Evolutionary conservation across 2,797 vertebrate species (phyloP), one percentile per base, ranked within the genome.

Genomic region (Cephalopachus bancanus): DNA sequence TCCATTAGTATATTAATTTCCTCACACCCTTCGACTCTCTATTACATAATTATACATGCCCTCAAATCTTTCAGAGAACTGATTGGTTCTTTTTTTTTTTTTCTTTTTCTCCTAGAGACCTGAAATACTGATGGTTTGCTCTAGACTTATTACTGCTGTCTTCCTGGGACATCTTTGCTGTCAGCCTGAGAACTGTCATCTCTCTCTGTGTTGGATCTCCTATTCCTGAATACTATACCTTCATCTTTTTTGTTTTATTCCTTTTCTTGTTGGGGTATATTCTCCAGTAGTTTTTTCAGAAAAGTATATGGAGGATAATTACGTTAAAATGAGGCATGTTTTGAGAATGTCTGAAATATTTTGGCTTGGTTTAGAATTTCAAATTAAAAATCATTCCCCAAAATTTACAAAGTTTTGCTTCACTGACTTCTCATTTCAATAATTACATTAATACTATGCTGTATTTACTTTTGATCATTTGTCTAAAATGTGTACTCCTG

Each of bases 391-490:
- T 30, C 19, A 76, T 16, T 59, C 75, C 75, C 59, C 37, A 44
- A 81, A 83, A 37, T 55, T 67, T 20, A 55, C 37, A 59, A n/a
- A 37, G 28, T 17, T 88, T 81, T 71, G 26, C 37, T 91, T 74
- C 14, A 44, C 8, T 83, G 84, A 30, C 5, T 88, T 90, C 59
- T 88, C 51, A 72, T 85, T 65, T 5, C 33, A 49, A 62, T 44
- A 44, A 44, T 44, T 44, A 4, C 57, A 53, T 3, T 74, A 37
- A 62, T 19, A 74, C 15, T 64, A 16, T 2, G 3, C 19, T 24
- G 19, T 60, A 71, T 91, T 55, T 55, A 44, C 11, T 92, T 30
- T n/a, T 81, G 24, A 87, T 75, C 53, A 84, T 83, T 86, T 92
- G 10, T 90, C 37, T 90, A n/a, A 81, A 62, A 69, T 51, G 28